Base-by-base conservation (phyloP, 2,888 invertebrate species). In the Drosophila ustulata region DNA sequence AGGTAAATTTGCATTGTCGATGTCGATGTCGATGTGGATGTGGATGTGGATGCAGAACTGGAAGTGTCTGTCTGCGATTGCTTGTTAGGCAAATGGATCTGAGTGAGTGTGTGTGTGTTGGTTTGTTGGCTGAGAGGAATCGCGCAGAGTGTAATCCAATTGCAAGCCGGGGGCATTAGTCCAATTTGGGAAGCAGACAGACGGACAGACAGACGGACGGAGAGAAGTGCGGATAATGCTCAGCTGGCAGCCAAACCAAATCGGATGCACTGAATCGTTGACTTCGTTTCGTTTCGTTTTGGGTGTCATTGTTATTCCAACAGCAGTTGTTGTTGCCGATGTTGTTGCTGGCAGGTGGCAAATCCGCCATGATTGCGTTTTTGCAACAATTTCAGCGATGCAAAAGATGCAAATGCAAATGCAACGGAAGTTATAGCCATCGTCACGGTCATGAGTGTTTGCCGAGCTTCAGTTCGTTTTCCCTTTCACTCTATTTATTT, bases 361-460 rank as follows among this genome's bases (percentile, higher is more conserved):
- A 71, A 75, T 75, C 70, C 68, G 61, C 49, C 37, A 46, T 63
- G 75, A 71, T 75, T 71, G 62, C 71, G 55, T 71, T 71, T 56
- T 49, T 45, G n/a, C 57, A 47, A 62, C 53, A 55, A 55, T 63
- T 64, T 43, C 53, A 50, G 58, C 47, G 55, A 49, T 7, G 63
- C 53, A 66, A 55, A 71, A 52, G 63, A 71, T 66, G 71, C 61
- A 75, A 75, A 75, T 71, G 75, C 61, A 75, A 75, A 71, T 66
- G 66, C 39, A 41, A 45, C 55, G 75, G 57, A 75, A 75, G 66
- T 71, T 64, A 55, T 49, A 46, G 52, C 62, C 55, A 51, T 8
- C 49, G 55, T 11, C 49, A 59, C 51, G 63, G 68, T 45, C 61
- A 61, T n/a, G 41, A 32, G 32, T 34, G 18, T 41, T 41, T 41